Percentiles rank a stretch among this genome's conserved stretches.
Evolutionary conservation across 2,797 vertebrate genomes (phyloP).

Genomic region (Steatocranus sp.): DNA sequence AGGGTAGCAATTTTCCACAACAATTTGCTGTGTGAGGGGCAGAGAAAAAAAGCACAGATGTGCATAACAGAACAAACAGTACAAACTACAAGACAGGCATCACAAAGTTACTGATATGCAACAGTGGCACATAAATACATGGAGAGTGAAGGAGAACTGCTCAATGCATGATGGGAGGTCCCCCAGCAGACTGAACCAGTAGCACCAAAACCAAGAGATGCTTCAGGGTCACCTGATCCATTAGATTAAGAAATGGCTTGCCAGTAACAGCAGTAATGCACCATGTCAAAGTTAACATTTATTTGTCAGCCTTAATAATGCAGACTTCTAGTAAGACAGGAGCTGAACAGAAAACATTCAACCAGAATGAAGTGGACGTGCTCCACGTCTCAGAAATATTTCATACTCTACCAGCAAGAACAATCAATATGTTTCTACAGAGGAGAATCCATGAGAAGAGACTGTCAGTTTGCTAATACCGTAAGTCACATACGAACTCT

Average conservation of each 20-base stretch:
- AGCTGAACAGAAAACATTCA: constrained; percentile 5
- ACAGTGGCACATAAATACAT: background rate
- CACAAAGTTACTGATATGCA: background rate
- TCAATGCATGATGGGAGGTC: background rate
- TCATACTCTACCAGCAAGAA: constrained; percentile 22
- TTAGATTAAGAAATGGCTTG: background rate
- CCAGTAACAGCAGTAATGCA: background rate
- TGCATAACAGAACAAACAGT: background rate
- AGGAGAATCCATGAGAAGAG: background rate
- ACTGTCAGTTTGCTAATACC: background rate
- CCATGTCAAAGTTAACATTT: background rate
- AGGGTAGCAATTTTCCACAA: background rate
- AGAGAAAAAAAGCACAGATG: background rate
- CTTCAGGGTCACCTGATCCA: background rate
- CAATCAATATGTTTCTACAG: constrained; percentile 43
- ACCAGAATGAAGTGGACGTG: constrained; percentile 10
- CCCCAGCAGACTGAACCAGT: background rate
- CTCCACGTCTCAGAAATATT: constrained; percentile 26
- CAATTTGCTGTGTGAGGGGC: background rate
- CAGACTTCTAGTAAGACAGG: background rate
- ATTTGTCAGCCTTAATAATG: background rate
- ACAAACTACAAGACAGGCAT: background rate
- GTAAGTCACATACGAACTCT: background rate
- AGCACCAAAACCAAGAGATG: background rate
- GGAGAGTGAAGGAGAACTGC: background rate